A percentile compares a stretch with the other conserved stretches of the same genome.
Evolutionary conservation across 2,797 vertebrate genomes (phyloP).

Genomic region (Pseudochromis fuscus): DNA sequence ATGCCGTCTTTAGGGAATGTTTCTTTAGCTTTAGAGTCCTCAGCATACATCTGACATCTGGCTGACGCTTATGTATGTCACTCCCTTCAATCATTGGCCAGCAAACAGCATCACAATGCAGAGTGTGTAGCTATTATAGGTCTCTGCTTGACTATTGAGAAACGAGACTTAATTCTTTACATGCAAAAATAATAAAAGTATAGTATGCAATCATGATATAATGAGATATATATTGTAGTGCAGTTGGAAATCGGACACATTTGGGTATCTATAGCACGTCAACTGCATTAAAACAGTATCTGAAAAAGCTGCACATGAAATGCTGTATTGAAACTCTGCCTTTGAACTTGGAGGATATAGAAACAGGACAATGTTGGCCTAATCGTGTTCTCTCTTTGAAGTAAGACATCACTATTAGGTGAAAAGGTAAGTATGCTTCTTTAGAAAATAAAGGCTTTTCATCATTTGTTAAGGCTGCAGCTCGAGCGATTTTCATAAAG

Average conservation of each 20-base stretch:
- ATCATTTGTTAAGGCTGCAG: slow-evolving; percentile 83
- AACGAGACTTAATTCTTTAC: slow-evolving; percentile 55
- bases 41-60: slow-evolving; percentile 80
- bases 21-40: slow-evolving; percentile 68
- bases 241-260: slow-evolving; percentile 68
- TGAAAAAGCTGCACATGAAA: slow-evolving; percentile 85
- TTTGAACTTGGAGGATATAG: slow-evolving; percentile 88
- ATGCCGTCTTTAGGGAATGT: slow-evolving; percentile 80
- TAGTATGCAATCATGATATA: slow-evolving; percentile 34
- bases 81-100: slow-evolving; percentile 85
- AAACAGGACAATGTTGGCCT: slow-evolving; percentile 88
- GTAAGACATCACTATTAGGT: slow-evolving; percentile 88
- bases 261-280: slow-evolving; percentile 82
- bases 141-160: slow-evolving; percentile 78
- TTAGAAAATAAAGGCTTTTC: slow-evolving; percentile 87
- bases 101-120: slow-evolving; percentile 82
- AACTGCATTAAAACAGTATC: slow-evolving; percentile 85
- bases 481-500: slow-evolving; percentile 79
- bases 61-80: slow-evolving; percentile 68
- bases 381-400: slow-evolving; percentile 88
- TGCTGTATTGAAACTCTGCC: slow-evolving; percentile 85
- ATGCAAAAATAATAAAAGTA: slow-evolving; percentile 33
- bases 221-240: slow-evolving; percentile 46
- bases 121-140: slow-evolving; percentile 86
- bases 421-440: slow-evolving; percentile 86